Percentiles rank a stretch among this genome's conserved stretches.
Evolutionary conservation across 2,888 invertebrate species (phyloP).

Genomic region (Drosophila tripunctata): DNA sequence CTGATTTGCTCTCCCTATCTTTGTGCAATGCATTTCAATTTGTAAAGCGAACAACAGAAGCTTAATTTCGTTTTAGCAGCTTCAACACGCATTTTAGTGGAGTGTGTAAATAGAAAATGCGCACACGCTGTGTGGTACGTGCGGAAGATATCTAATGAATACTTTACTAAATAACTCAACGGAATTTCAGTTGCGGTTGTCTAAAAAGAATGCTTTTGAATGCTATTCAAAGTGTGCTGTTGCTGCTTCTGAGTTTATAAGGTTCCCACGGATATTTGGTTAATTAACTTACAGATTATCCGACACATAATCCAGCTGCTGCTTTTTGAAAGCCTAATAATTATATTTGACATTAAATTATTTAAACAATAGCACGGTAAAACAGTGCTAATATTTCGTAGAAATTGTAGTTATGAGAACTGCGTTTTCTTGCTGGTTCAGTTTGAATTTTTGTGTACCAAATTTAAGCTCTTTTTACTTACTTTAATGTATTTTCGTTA

Average conservation of each 20-base stretch:
- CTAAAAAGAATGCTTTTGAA: constrained; percentile 6
- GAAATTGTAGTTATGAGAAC: no score
- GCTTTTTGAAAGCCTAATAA: background rate
- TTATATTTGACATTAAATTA: no score
- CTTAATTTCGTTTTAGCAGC: constrained; percentile 46
- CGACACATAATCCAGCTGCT: background rate
- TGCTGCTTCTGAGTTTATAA: constrained; percentile 43
- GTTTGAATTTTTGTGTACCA: no score
- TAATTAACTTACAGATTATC: constrained; percentile 22
- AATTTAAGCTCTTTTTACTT: no score
- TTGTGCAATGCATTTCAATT: constrained; percentile 51
- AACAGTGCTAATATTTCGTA: no score
- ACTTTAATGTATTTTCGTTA: no score
- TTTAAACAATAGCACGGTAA: no score
- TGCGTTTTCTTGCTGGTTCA: no score
- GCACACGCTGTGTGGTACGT: constrained; percentile 50
- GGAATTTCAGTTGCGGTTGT: background rate
- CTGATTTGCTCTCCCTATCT: background rate
- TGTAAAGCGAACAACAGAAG: constrained; percentile 38
- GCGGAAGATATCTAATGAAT: constrained; percentile 20
- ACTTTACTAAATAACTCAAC: background rate
- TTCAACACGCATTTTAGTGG: constrained; percentile 16
- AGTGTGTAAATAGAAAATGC: constrained; percentile 41
- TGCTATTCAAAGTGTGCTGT: constrained; percentile 3
- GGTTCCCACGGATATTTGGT: constrained; percentile 32